These are phyloP conservation scores for Sycophila sp. DNA, from an alignment of 1,140 invertebrate genomes.

Conservation along the genomic window DNA sequence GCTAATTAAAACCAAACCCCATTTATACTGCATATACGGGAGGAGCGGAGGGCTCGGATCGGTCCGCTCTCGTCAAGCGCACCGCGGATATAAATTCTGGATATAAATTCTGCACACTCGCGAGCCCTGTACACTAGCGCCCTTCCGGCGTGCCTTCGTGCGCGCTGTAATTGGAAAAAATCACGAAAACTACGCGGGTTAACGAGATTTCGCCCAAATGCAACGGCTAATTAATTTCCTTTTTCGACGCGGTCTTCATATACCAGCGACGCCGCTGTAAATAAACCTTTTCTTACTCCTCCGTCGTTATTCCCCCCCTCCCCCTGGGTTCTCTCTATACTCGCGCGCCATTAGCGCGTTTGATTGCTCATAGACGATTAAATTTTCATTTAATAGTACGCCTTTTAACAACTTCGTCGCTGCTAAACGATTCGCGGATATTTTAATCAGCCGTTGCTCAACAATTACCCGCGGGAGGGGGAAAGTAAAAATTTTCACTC, in stretches of 20 bases:
- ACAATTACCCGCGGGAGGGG: too few species aligned
- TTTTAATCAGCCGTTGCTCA: too few species aligned
- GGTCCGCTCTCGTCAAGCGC: conserved; percentile 32
- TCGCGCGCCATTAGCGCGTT: neutral
- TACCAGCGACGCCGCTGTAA: too few species aligned
- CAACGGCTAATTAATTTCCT: conserved; percentile 10
- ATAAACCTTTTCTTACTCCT: too few species aligned
- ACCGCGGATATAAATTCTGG: conserved; percentile 41
- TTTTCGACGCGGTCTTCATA: too few species aligned
- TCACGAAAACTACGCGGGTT: conserved; percentile 6
- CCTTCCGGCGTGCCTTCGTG: neutral
- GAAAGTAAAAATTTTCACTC: too few species aligned
- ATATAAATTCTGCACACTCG: conserved; percentile 33
- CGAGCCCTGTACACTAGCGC: conserved; percentile 16
- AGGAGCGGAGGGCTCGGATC: conserved; percentile 10
- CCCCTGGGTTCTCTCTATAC: neutral
- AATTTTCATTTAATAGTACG: too few species aligned
- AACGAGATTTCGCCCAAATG: conserved; percentile 21
- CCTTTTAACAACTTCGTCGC: too few species aligned
- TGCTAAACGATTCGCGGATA: neutral
- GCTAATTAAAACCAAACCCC: conserved; percentile 63
- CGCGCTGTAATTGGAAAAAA: conserved; percentile 27
- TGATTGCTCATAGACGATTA: too few species aligned
- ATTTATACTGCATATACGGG: conserved; percentile 51
- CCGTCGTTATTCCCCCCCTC: neutral